Base-by-base conservation (phyloP, 2,888 invertebrate genomes). In the Myopa tessellatipennis region DNA sequence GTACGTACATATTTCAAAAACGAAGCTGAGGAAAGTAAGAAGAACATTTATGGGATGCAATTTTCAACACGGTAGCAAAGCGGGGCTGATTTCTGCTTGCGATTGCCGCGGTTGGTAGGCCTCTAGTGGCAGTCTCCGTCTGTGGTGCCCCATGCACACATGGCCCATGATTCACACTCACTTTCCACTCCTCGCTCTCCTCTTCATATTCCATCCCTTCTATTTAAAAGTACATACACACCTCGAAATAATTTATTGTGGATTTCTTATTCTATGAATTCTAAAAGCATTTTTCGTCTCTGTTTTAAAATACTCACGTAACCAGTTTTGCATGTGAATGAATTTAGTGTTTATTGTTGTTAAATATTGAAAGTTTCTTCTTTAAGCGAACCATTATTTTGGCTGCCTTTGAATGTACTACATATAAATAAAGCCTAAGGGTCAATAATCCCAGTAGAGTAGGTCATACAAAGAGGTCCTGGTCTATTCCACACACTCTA, bases 31-130 rank as follows among this genome's bases (percentile, higher is more conserved):
- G 4, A 55, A 5, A 55, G 34, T 14, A 67, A 67, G 12, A 63
- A 63, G 26, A 63, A 63, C 14, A 67, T 52, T 63, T 45, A 45
- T 55, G 34, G n/a, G 10, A 34, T 40, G 75, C 68, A 58, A 69
- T 75, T 75, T 69, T 69, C 60, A 68, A 75, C 58, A 75, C 75
- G 50, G 75, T 75, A 69, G 75, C 75, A 45, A 45, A 34, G 16
- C n/a, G 58, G 34, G 16, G 60, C 45, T 38, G 60, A 8, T 36
- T 16, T 38, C 3, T 38, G 34, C 34, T 65, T 34, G 63, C 45
- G 10, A 63, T 63, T 65, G 65, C 38, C 65, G 18, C 65, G 65
- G 36, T 65, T 38, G 4, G 38, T 38, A 16, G 75, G 68, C 75
- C 75, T 75, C 75, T 69, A 45, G 69, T 69, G 69, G 75, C 50